Base-by-base conservation (phyloP, 92 coral and sea anemone species). In the Porites evermanni region DNA sequence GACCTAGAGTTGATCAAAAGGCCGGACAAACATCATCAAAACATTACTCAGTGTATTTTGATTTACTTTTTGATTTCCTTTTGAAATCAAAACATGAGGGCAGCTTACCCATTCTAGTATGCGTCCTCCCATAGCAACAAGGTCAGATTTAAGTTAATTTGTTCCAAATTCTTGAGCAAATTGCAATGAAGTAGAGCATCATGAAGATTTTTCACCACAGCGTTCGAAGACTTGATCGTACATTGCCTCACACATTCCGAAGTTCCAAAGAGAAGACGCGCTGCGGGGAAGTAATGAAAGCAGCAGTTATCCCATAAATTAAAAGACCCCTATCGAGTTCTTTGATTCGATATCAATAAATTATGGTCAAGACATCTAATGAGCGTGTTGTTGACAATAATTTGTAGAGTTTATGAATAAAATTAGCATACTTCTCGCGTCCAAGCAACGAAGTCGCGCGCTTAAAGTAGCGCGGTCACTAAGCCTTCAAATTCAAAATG, bases 401-500 rank as follows among this genome's bases (percentile, higher is more conserved):
- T 54, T 54, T 67, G 77, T 29, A 81, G 44, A 29, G 78, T 58
- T 79, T 44, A 3, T 67, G 72, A 68, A 68, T 68, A 2, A 3
- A 63, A 65, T 79, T 81, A 29, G 58, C 67, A 81, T 56, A 60
- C 26, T 73, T 17, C 9, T 21, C 69, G 86, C 86, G 38, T 70
- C 86, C 59, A 81, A 64, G 87, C 87, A 83, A 83, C 87, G 53
- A 61, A 66, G 17, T 53, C 85, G 3, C 26, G 10, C 75, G 21
- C 18, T 23, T 67, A 63, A 13, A 24, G 12, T 14, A 18, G 87
- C 70, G 78, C 59, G 87, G 88, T 69, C 58, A 74, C 91, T 32
- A 67, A 88, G 88, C 64, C 1, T 10, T 53, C 50, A 70, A 16
- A 24, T 51, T 52, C 88, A 89, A 94, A 84, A 94, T 94, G 97